Evolutionary conservation across 1,140 invertebrate species (phyloP), one percentile per base, ranked within the genome.

Genomic region (Temnothorax longispinosus): DNA sequence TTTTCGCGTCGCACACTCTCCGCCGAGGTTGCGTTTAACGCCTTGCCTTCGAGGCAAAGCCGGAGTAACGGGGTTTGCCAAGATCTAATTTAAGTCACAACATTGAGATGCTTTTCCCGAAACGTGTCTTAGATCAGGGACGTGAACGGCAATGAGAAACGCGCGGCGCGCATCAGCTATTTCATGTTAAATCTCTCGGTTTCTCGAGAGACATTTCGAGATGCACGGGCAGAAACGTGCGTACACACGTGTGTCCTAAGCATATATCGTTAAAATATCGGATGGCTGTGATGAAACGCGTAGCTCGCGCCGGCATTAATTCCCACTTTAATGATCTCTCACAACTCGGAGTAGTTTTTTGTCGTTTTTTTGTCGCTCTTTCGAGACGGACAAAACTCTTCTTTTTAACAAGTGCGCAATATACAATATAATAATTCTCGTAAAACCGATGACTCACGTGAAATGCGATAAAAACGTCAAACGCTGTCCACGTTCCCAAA

Each of bases 71-170:
- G 27, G 1, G 5, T 69, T 27, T 69, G 65, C 65, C 65, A 69
- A 69, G 41, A 69, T 69, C 65, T 69, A 69, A 69, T 69, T 69
- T 69, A 69, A 69, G 65, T 69, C 65, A 15, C 65, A 50, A 69
- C 65, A 69, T 50, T 69, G 41, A 69, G 41, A 50, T 69, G 41
- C 65, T 69, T 69, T 69, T 69, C 65, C 11, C 41, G 41, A 69
- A 69, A 69, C 65, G 38, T 67, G 64, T 67, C 64, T 67, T 67
- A 67, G 64, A 67, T 67, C 64, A 67, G 64, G 64, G 38, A 67
- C 64, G 65, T 50, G 44, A 50, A 69, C 65, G 41, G 65, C 65
- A 15, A 27, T 2, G n/a, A n/a, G 62, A n/a, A 65, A 62, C 56
- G 8, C 21, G 56, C 56, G 56, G 11, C 62, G 60, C 27, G 58